Evolutionary conservation across 1,140 invertebrate genomes (phyloP).

Genomic region (Tachypleus tridentatus): DNA sequence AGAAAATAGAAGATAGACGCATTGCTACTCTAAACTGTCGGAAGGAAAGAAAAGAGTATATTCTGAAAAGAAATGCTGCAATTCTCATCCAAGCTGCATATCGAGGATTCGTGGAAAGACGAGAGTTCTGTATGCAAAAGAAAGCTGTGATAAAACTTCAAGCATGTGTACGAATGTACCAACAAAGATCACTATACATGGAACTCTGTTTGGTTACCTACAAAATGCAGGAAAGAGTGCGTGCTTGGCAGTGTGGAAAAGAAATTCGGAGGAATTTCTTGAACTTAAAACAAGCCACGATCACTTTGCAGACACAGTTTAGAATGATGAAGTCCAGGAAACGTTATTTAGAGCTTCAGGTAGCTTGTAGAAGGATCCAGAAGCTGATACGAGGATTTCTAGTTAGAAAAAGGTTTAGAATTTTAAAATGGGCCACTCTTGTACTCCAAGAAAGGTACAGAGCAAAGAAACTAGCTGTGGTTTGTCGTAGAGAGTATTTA

Average conservation of each 20-base stretch:
- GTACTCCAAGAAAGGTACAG: neutral
- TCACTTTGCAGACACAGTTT: neutral
- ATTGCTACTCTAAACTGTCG: too few species aligned
- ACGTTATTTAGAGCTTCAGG: neutral
- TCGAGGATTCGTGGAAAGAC: neutral
- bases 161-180: neutral
- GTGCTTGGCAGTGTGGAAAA: neutral
- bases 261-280: too few species aligned
- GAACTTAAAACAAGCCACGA: neutral
- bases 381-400: neutral
- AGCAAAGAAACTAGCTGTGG: neutral
- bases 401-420: neutral
- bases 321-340: neutral
- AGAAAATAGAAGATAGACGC: too few species aligned
- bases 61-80: constrained; percentile 2
- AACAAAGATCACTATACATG: neutral
- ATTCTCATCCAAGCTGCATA: constrained; percentile 7
- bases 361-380: neutral
- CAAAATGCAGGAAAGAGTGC: constrained; percentile 2
- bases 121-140: neutral
- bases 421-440: neutral
- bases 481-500: neutral
- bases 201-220: neutral
- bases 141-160: constrained; percentile 1
- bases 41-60: constrained; percentile 3